Conservation (phyloP, 2,888 invertebrate genomes). For the Allophyes oxyacanthae region DNA sequence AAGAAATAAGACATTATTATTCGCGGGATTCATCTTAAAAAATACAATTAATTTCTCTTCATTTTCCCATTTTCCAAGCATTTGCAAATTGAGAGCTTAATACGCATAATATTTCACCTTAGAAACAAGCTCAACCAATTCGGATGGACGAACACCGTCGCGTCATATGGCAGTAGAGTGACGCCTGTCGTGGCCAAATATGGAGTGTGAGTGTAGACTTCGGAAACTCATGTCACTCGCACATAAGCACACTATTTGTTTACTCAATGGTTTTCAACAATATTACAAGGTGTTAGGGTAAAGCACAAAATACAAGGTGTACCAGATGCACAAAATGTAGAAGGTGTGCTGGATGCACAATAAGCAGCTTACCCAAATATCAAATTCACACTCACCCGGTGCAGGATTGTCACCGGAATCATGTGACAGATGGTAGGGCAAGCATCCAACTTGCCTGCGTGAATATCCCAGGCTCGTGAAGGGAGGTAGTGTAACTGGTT, state of each 20-base stretch:
- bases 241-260: conserved; percentile 22
- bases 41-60: too few relatives aligned
- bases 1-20: too few relatives aligned
- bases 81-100: conserved; percentile 5
- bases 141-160: conserved; percentile 11
- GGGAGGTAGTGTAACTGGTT: too few relatives aligned
- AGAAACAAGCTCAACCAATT: conserved; percentile 24
- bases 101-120: conserved; percentile 31
- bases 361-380: conserved; percentile 3
- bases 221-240: conserved; percentile 17
- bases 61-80: too few relatives aligned
- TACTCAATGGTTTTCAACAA: neutral
- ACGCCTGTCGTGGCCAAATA: conserved; percentile 1
- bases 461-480: too few relatives aligned
- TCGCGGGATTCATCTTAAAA: too few relatives aligned
- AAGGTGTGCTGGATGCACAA: conserved; percentile 21
- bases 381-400: conserved; percentile 12
- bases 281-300: conserved; percentile 14
- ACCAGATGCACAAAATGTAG: conserved; percentile 21
- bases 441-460: too few relatives aligned
- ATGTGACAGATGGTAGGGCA: neutral
- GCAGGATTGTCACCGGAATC: conserved; percentile 26
- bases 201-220: conserved; percentile 33
- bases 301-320: conserved; percentile 6
- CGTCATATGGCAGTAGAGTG: conserved; percentile 7